Evolutionary conservation across 2,113 vertebrate species (phyloP), one percentile per base, ranked within the genome.

Genomic region (Anas platyrhynchos): DNA sequence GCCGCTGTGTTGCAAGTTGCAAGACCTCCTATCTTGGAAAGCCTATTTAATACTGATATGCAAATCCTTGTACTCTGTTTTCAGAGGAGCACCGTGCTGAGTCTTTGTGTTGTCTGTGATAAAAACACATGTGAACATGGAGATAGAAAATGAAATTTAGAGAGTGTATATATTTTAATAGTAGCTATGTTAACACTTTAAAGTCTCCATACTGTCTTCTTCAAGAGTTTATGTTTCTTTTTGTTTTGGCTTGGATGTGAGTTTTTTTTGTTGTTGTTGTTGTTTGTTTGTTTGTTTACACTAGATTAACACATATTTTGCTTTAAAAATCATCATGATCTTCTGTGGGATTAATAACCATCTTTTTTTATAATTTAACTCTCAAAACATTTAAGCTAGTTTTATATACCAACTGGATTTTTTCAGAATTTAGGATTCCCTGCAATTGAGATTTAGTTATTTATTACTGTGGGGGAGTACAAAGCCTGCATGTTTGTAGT

Each of bases 1-100:
- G 2, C 21, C 38, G 13, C 62, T 55, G 74, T 63, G 41, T 38
- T 67, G 68, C 65, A 44, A 89, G 59, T 67, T 74, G 31, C 46
- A 89, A 86, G 65, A 78, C 65, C 2, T 0, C 36, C 61, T 89
- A 20, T 50, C 80, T 86, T 86, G 25, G 65, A 89, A 92, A 95
- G 26, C n/a, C 43, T 82, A 46, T 86, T 86, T 94, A 86, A 68
- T 55, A 46, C 21, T 72, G 61, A 84, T 78, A 78, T 36, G 61
- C 21, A 94, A 92, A 96, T 78, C 46, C n/a, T 81, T 63, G 76
- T 89, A 58, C 4, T 17, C 50, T 78, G 69, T 85, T 81, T 81
- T 84, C 3, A 5, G 65, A 91, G 1, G 0, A 86, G 27, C 17
- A 63, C 41, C 1, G 0, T 63, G 46, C 50, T 20, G 2, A 63